Percentiles rank a stretch among this genome's conserved stretches.
Conservation (phyloP, 2,113 vertebrate species). For the Tamias sibiricus region DNA sequence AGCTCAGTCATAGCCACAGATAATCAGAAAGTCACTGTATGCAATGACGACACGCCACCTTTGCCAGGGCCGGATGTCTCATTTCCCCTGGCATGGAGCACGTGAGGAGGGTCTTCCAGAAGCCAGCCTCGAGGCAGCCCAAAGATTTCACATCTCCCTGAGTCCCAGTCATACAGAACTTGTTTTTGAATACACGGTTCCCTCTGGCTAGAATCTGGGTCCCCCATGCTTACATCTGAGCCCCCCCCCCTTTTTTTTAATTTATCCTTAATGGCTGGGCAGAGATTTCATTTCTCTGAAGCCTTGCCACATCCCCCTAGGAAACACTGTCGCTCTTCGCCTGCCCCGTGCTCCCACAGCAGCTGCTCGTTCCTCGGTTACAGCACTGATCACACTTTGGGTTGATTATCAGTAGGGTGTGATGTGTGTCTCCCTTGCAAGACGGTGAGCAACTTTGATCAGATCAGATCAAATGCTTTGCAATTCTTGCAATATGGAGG, state of each 20-base stretch:
- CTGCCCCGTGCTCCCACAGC: not conserved
- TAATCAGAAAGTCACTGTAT: not conserved
- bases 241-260: slow-evolving; percentile 34
- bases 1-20: not conserved
- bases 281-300: slow-evolving; percentile 54
- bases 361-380: not conserved
- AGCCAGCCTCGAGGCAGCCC: not conserved
- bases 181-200: not conserved
- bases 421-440: not conserved
- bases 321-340: not conserved
- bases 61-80: not conserved
- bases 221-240: not conserved
- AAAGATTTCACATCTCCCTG: too few relatives aligned
- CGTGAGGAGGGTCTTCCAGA: not conserved
- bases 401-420: not conserved
- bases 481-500: not conserved
- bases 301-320: not conserved
- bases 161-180: accelerated
- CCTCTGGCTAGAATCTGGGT: not conserved
- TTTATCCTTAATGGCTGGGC: not conserved
- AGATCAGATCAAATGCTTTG: not conserved
- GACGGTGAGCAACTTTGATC: slow-evolving; percentile 32
- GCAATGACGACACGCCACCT: too few relatives aligned
- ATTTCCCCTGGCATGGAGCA: not conserved
- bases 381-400: not conserved